phyloP scores from a whole-genome alignment of 2,888 invertebrate genomes.

The Mellilla xanthometata region DNA sequence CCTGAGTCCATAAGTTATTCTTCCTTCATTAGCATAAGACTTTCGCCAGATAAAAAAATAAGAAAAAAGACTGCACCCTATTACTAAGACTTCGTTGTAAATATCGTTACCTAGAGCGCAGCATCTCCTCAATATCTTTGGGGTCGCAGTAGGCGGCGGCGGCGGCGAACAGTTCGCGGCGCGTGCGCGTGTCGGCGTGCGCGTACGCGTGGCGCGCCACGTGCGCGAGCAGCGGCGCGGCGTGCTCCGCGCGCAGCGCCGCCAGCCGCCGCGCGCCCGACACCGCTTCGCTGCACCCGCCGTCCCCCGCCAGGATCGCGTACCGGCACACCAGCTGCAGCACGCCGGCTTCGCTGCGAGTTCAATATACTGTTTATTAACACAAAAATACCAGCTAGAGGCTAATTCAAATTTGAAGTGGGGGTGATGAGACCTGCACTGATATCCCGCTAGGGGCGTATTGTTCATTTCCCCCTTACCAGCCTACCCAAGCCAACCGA shows the following conservation, averaged over 20 bases:
- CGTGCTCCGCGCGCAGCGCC: conserved; percentile 44
- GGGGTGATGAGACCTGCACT: no score
- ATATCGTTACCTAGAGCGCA: conserved; percentile 43
- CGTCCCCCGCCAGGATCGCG: conserved; percentile 40
- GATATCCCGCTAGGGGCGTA: no score
- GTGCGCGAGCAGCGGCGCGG: conserved; percentile 45
- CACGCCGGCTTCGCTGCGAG: conserved; percentile 58
- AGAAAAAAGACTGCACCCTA: no score
- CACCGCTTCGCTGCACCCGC: conserved; percentile 44
- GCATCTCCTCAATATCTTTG: conserved; percentile 39
- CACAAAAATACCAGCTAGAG: no score
- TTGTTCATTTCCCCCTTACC: no score
- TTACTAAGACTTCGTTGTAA: no score
- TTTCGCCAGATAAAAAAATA: no score
- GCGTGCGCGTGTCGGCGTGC: conserved; percentile 40
- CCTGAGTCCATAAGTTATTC: no score
- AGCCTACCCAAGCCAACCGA: no score
- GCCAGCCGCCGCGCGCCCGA: conserved; percentile 51
- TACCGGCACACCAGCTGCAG: conserved; percentile 45
- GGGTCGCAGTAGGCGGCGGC: conserved; percentile 42
- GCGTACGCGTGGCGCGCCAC: conserved; percentile 47
- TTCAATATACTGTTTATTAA: no score
- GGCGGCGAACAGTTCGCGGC: conserved; percentile 53
- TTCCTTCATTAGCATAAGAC: no score
- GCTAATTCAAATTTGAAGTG: no score